These are phyloP conservation scores for Entelurus aequoreus DNA, from an alignment of 2,113 vertebrate species.

Conservation along the genomic window DNA sequence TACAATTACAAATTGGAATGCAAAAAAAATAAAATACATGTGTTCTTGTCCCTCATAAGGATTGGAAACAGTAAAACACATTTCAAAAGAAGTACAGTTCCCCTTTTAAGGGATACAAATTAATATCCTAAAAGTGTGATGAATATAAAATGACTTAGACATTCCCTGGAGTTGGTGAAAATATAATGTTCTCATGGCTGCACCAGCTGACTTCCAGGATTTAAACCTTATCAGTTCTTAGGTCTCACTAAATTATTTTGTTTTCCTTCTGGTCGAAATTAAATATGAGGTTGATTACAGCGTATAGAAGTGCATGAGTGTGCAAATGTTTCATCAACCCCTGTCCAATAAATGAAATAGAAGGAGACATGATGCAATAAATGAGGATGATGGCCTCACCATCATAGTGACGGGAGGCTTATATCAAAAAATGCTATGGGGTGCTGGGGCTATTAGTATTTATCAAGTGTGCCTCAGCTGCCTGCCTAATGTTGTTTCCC, in stretches of 20 bases:
- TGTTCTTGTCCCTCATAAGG: too few species aligned
- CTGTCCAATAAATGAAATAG: conserved; percentile 36
- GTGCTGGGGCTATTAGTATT: conserved; percentile 35
- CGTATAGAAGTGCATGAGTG: conserved; percentile 5
- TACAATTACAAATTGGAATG: too few species aligned
- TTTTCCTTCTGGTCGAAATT: conserved; percentile 23
- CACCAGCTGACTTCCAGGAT: conserved; percentile 12
- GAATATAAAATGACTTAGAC: conserved; percentile 18
- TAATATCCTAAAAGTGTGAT: conserved; percentile 21
- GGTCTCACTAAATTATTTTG: conserved; percentile 5
- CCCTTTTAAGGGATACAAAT: conserved; percentile 9
- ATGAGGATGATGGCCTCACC: conserved; percentile 25
- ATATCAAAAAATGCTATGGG: conserved; percentile 15
- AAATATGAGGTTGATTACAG: conserved; percentile 26
- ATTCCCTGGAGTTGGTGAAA: not conserved
- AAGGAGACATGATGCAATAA: conserved; percentile 32
- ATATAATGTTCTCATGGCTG: conserved; percentile 18
- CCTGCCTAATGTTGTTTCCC: conserved; percentile 42
- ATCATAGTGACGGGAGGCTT: conserved; percentile 13
- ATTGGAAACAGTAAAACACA: too few species aligned
- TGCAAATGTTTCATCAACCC: conserved; percentile 29
- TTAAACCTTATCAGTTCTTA: conserved; percentile 11
- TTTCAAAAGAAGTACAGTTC: too few species aligned
- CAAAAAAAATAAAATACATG: too few species aligned
- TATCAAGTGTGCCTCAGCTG: conserved; percentile 35